A percentile compares a stretch with the other conserved stretches of the same genome.
Evolutionary conservation across 2,888 invertebrate genomes (phyloP).

Genomic region (Resseliella maxima): DNA sequence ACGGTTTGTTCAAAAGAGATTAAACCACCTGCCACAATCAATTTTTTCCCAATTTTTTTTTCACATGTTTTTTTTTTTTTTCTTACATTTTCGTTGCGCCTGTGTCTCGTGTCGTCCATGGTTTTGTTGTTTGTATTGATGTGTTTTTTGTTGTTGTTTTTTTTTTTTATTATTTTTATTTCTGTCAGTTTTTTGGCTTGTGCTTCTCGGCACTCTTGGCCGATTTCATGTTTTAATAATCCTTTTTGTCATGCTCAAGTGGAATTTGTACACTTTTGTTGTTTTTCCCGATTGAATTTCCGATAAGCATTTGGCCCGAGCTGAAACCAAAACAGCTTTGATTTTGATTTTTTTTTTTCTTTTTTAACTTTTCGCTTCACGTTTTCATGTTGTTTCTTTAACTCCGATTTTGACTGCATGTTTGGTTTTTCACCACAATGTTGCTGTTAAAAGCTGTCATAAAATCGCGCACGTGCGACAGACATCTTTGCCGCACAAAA

Average conservation of each 20-base stretch:
- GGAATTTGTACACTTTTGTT: constrained; percentile 9
- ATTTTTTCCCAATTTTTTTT: neutral
- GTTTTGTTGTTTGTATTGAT: neutral
- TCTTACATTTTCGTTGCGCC: neutral
- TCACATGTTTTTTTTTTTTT: neutral
- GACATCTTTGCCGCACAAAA: neutral
- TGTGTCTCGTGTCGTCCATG: constrained; percentile 43
- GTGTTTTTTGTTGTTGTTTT: neutral
- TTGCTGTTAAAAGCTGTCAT: constrained; percentile 36
- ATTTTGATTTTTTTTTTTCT: neutral
- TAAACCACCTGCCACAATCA: constrained; percentile 53
- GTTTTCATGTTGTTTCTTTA: too few species aligned
- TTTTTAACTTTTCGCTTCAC: too few species aligned
- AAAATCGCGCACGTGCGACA: constrained; percentile 42
- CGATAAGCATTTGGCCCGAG: constrained; percentile 16
- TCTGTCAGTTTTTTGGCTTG: neutral
- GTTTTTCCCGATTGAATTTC: constrained; percentile 2
- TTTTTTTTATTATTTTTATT: neutral
- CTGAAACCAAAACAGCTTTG: constrained; percentile 1
- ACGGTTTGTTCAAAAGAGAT: constrained; percentile 48
- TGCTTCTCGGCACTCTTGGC: neutral
- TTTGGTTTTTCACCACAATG: neutral
- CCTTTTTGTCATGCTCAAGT: neutral
- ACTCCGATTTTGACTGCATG: too few species aligned
- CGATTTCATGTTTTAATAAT: constrained; percentile 46